Base-by-base conservation (phyloP, 2,797 vertebrate genomes). In the Morus bassanus region DNA sequence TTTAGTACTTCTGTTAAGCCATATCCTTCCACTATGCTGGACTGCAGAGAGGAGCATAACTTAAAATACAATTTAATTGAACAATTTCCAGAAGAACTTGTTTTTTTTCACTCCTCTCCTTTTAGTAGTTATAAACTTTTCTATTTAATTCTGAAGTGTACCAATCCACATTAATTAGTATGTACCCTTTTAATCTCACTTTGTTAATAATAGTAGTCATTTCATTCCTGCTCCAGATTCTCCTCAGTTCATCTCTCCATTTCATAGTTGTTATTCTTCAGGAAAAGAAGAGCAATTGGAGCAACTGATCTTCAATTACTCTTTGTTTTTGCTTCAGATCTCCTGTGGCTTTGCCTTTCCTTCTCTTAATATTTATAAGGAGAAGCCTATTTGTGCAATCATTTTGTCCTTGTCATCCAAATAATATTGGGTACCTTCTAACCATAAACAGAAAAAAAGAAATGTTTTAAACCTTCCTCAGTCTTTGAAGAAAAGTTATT, bases 321-420 rank as follows among this genome's bases (percentile, higher is more conserved):
- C 51, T 73, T 70, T 13, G 30, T 68, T 90, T 80, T 79, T 84
- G 3, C 6, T 89, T 82, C 46, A 77, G 53, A 53, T 75, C 13
- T 91, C 35, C 37, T 56, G 39, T 46, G n/a, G 35, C 14, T 96
- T 93, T 89, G 28, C 9, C 31, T 94, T 94, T 96, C 13, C 14
- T 74, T 76, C 31, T 67, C 27, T 67, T 78, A 64, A 53, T 22
- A 18, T 63, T 92, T 81, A 41, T 43, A 89, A 79, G 18, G 27
- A 80, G 50, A 25, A 39, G 3, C 13, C 35, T 61, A 11, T 23
- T 82, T 64, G 14, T 63, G 3, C 24, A 74, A 54, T 63, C 6
- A 48, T 89, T 91, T 76, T 61, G 19, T 93, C 33, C 15, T 61
- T 91, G 35, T 57, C 9, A 45, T 57, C 65, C 23, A 84, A 77